Percentiles rank a stretch among this genome's conserved stretches.
Conservation (phyloP, 2,888 invertebrate species). For the Dryocosmus kuriphilus region DNA sequence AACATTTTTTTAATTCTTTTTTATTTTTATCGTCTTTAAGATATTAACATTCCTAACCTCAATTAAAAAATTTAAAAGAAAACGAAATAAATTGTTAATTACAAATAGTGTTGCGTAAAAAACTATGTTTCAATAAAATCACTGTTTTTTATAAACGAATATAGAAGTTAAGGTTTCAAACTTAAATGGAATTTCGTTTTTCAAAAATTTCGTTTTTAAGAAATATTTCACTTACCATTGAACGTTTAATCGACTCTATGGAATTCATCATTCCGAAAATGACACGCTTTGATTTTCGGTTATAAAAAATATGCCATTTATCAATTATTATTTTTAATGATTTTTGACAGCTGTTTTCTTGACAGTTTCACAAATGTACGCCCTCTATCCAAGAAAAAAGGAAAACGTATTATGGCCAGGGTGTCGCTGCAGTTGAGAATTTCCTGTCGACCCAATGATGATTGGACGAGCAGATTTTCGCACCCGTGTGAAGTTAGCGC, state of each 20-base stretch:
- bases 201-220: neutral
- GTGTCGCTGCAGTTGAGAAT: too few species aligned
- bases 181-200: neutral
- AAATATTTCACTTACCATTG: neutral
- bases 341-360: slow-evolving; percentile 19
- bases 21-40: neutral
- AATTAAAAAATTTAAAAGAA: neutral
- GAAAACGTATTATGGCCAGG: too few species aligned
- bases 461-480: too few species aligned
- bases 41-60: neutral
- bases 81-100: neutral
- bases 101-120: neutral
- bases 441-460: too few species aligned
- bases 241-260: slow-evolving; percentile 34
- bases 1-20: neutral
- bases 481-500: too few species aligned
- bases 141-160: too few species aligned
- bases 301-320: neutral
- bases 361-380: neutral
- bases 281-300: neutral
- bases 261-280: slow-evolving; percentile 17
- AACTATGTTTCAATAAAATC: neutral
- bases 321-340: slow-evolving; percentile 13
- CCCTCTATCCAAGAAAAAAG: too few species aligned
- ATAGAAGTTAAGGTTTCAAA: neutral